Base-by-base conservation (phyloP, 2,113 vertebrate species). In the Hypanus sabinus region DNA sequence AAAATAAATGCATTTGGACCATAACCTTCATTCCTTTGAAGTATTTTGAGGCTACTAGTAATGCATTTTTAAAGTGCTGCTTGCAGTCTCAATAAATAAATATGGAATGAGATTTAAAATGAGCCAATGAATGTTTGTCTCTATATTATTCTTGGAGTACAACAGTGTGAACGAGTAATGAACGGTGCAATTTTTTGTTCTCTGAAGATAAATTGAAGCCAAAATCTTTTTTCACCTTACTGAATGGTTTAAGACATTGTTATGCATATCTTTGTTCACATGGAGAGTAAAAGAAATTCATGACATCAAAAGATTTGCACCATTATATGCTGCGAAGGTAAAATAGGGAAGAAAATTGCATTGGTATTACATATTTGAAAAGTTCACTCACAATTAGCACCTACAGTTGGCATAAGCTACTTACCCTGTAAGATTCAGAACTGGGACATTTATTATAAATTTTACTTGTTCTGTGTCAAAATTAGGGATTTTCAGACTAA, bases 81-180 rank as follows among this genome's bases (percentile, higher is more conserved):
- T 93, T 73, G 91, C 91, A 93, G 70, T 12, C 70, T 75, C 91
- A 73, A 70, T 93, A 93, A 93, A 93, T 93, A 93, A 93, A 93
- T 93, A 93, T 93, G 91, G 68, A 93, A 93, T 93, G 91, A 93
- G 70, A 93, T 93, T 93, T 93, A 75, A 93, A 93, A 93, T 73
- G 70, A 93, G 70, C 36, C 68, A 93, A 93, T 93, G 70, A 93
- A 73, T 73, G 68, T 73, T 73, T 22, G 36, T 73, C 55, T 73
- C 36, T 93, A 75, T 70, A 71, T 73, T 93, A 93, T 93, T 93
- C 91, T 38, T 46, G 68, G 38, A 93, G 36, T 22, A 71, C 2
- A 27, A 68, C 36, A 71, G 70, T 70, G 73, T 10, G 9, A 55
- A 30, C 30, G 1, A 93, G 24, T 71, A 71, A 93, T 93, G 91